Percentiles rank a stretch among this genome's conserved stretches.
phyloP scores from a whole-genome alignment of 2,797 vertebrate genomes.

The Sus cebifrons region DNA sequence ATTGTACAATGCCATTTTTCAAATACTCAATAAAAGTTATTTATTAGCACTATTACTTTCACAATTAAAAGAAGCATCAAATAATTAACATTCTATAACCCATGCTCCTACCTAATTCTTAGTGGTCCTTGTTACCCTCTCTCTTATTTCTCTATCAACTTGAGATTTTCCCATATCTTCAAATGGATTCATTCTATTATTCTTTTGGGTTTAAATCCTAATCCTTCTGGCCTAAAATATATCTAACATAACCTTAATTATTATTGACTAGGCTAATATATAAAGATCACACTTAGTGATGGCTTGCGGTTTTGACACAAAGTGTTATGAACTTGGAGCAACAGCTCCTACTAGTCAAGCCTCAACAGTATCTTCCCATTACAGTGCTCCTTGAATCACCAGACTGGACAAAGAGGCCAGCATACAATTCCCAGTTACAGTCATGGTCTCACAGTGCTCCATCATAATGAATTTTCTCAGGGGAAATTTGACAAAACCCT shows the following conservation, averaged over 20 bases:
- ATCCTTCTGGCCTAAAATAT: background rate
- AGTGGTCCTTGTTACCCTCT: background rate
- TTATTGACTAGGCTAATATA: background rate
- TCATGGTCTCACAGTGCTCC: background rate
- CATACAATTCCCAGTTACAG: background rate
- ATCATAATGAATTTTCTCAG: constrained; percentile 1
- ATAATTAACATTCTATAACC: background rate
- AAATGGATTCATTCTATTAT: background rate
- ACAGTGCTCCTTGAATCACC: background rate
- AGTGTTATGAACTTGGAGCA: background rate
- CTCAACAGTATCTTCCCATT: background rate
- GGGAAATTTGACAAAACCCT: background rate
- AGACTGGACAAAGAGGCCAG: background rate
- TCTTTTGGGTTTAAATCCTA: constrained; percentile 36
- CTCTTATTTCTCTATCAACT: constrained; percentile 18
- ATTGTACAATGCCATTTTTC: background rate
- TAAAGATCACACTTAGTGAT: background rate
- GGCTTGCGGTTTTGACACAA: background rate
- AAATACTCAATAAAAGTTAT: background rate
- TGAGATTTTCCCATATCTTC: background rate
- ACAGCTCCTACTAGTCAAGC: too few species aligned
- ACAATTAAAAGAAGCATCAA: background rate
- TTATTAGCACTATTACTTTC: background rate
- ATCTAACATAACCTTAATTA: constrained; percentile 3
- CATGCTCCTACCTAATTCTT: background rate